Evolutionary conservation across 2,113 vertebrate species (phyloP), one percentile per base, ranked within the genome.

Genomic region (Corythoichthys haematopterus): DNA sequence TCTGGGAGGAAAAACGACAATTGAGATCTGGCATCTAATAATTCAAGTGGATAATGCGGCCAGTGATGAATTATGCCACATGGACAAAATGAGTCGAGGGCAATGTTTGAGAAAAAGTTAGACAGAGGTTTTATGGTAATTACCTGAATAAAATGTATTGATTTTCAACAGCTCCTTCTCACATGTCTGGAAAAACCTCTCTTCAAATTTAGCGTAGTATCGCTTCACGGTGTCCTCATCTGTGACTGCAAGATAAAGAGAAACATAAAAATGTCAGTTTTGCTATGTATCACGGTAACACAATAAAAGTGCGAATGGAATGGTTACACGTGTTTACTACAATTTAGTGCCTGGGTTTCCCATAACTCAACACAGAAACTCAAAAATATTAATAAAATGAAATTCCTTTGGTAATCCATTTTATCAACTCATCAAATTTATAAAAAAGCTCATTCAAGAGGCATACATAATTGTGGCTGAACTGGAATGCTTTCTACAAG

Each of bases 141-240:
- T 90, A 99, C 97, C 97, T 93, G 97, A 99, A 91, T 99, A 99
- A 91, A 99, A 99, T 6, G 96, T 99, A 91, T 99, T 99, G 92
- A 99, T 99, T 92, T 99, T 99, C 91, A 96, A 92, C 87, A 99
- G 95, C 89, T 99, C 97, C 80, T 99, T 99, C 89, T 99, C 97
- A 74, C 97, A 99, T 48, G 93, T 95, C 88, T 99, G 97, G 90
- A 99, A 99, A 88, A 99, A 99, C 80, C 94, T 95, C 90, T 99
- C 97, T 89, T 99, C 97, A 91, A 99, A 98, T 81, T 96, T 98
- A 85, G 97, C 97, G 89, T 96, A 99, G 92, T 96, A 99, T 47
- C 97, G 93, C 90, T 98, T 98, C 74, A 97, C 94, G 0, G 94
- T 96, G 90, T 98, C 96, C 73, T 99, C 96, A 85, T 99, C 97